Conservation (phyloP, 2,797 vertebrate genomes). For the Oryzias sinensis region DNA sequence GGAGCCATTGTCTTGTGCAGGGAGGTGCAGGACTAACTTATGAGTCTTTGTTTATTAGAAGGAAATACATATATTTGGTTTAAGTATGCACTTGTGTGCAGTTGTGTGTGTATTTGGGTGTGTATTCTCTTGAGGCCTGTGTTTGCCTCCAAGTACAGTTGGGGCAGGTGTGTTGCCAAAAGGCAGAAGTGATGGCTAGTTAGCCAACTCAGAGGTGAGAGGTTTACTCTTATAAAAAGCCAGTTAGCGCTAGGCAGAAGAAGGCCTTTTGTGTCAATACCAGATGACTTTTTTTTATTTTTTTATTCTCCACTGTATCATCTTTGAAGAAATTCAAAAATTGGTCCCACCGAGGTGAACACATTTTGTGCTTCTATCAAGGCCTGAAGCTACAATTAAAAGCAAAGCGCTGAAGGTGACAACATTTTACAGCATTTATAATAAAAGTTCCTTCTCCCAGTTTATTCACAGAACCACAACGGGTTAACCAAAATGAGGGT, state of each 20-base stretch:
- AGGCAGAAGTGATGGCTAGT: constrained; percentile 72
- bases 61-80: constrained; percentile 5
- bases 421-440: constrained; percentile 43
- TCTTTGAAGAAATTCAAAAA: constrained; percentile 62
- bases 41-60: constrained; percentile 14
- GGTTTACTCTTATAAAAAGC: constrained; percentile 63
- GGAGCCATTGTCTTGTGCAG: not conserved
- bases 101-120: constrained; percentile 19
- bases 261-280: constrained; percentile 64
- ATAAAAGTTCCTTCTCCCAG: constrained; percentile 10
- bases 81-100: constrained; percentile 8
- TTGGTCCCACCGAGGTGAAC: constrained; percentile 70
- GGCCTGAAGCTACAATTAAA: constrained; percentile 46
- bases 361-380: constrained; percentile 43
- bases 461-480: constrained; percentile 18
- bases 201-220: constrained; percentile 69
- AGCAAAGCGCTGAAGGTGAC: constrained; percentile 34
- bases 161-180: constrained; percentile 80
- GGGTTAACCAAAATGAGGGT: constrained; percentile 1
- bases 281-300: constrained; percentile 56
- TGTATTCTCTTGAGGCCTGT: constrained; percentile 61
- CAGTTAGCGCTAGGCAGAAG: constrained; percentile 66
- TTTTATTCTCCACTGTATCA: constrained; percentile 37
- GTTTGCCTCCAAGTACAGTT: constrained; percentile 69
- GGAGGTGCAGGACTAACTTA: not conserved